Evolutionary conservation across 2,888 invertebrate species (phyloP).

Genomic region (Drosophila kambysellisi): DNA sequence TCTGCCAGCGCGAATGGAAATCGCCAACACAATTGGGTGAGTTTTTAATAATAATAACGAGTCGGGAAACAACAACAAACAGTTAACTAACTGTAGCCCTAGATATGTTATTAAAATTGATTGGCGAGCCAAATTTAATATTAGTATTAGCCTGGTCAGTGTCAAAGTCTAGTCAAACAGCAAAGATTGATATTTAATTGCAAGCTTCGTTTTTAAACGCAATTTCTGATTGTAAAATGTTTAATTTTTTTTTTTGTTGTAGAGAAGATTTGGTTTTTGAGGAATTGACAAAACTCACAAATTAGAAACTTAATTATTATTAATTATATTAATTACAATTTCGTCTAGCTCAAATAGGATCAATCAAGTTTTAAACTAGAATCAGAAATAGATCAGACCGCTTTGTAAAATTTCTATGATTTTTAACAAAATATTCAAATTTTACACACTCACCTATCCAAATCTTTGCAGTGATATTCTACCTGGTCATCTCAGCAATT

Average conservation of each 20-base stretch:
- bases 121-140: not conserved
- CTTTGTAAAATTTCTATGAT: not conserved
- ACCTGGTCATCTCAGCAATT: constrained; percentile 35
- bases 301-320: not conserved
- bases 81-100: not conserved
- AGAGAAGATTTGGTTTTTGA: not conserved
- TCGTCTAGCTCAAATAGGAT: not conserved
- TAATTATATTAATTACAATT: not conserved
- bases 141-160: not conserved
- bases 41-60: constrained; percentile 19
- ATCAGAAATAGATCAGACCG: not conserved
- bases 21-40: constrained; percentile 52
- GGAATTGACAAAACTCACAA: not conserved
- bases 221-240: not conserved
- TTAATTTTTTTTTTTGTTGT: not conserved
- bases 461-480: constrained; percentile 37
- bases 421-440: not conserved
- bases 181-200: not conserved
- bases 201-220: not conserved
- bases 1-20: constrained; percentile 21
- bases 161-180: not conserved
- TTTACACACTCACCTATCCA: not conserved
- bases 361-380: not conserved
- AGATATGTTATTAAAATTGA: not conserved
- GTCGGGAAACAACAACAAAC: not conserved